Evolutionary conservation across 1,140 invertebrate genomes (phyloP).

Genomic region (Scylla paramamosain): DNA sequence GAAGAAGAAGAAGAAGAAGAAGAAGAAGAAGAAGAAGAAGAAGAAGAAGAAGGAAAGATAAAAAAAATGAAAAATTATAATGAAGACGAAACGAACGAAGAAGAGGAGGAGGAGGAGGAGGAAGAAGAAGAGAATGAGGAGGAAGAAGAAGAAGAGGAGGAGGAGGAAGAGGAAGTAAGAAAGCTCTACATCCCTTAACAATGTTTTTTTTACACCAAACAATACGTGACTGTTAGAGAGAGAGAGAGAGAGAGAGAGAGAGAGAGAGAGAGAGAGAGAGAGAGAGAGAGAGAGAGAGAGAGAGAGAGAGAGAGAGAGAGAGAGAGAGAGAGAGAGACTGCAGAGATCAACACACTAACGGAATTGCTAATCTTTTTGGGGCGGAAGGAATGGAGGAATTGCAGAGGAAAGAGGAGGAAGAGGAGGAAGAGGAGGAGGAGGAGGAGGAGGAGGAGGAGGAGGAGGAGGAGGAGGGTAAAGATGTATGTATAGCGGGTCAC

Average conservation of each 20-base stretch:
- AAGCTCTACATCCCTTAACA: constrained; percentile 1
- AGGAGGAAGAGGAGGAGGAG: neutral
- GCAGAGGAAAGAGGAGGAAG: neutral
- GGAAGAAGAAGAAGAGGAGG: neutral
- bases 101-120: too few species aligned
- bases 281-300: too few species aligned
- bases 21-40: neutral
- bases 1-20: neutral
- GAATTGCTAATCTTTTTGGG: constrained; percentile 13
- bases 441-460: neutral
- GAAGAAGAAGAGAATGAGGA: too few species aligned
- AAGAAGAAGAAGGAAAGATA: neutral
- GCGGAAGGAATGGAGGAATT: neutral
- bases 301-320: too few species aligned
- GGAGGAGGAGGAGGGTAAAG: neutral
- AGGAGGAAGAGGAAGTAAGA: neutral
- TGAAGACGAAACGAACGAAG: too few species aligned
- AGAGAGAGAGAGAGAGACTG: neutral
- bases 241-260: constrained; percentile 3
- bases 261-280: neutral
- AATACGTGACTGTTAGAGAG: neutral
- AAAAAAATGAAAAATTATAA: too few species aligned
- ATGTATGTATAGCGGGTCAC: constrained; percentile 12
- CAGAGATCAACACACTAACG: neutral
- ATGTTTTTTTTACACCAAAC: constrained; percentile 15